Evolutionary conservation across 1,140 invertebrate genomes (phyloP), one percentile per base, ranked within the genome.

Genomic region (Oscheius sp.): DNA sequence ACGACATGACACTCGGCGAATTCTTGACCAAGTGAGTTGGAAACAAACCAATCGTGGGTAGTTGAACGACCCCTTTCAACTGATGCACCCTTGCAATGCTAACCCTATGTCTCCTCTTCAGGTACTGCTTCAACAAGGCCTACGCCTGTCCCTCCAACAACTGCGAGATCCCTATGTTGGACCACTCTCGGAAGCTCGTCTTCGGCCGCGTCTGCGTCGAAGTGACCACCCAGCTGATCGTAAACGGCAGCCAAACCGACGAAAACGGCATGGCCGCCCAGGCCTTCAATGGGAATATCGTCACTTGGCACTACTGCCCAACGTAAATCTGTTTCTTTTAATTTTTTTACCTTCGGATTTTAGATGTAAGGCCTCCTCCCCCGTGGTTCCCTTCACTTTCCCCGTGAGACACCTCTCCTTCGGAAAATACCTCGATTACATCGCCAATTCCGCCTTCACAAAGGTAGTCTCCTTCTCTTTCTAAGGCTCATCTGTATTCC

Each of bases 1-100:
- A 95, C 80, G 96, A 99, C 84, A 95, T 97, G 72, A 91, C 94
- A 2, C 85, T 99, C 2, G 96, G 95, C 45, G 91, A 90, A 73
- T 99, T 98, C 85, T 86, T 99, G 34, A 45, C 68, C 38, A 80
- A 78, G 80, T 76, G 31, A 63, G 70, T 55, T n/a, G 42, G 31
- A 1, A n/a, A 4, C 26, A 67, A 7, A 31, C 31, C 29, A 23
- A n/a, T 31, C 15, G 1, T 28, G 15, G 92, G 95, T 84, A 88
- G 91, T 59, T n/a, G n/a, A n/a, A n/a, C n/a, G n/a, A n/a, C n/a
- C n/a, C n/a, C n/a, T n/a, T n/a, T n/a, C n/a, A n/a, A n/a, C n/a
- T n/a, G n/a, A n/a, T n/a, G n/a, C n/a, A n/a, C n/a, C n/a, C n/a
- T n/a, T n/a, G n/a, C n/a, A n/a, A n/a, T n/a, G n/a, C n/a, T n/a